These are phyloP conservation scores for Brachypalpus laphriformis DNA, from an alignment of 2,888 invertebrate species.

Conservation along the genomic window DNA sequence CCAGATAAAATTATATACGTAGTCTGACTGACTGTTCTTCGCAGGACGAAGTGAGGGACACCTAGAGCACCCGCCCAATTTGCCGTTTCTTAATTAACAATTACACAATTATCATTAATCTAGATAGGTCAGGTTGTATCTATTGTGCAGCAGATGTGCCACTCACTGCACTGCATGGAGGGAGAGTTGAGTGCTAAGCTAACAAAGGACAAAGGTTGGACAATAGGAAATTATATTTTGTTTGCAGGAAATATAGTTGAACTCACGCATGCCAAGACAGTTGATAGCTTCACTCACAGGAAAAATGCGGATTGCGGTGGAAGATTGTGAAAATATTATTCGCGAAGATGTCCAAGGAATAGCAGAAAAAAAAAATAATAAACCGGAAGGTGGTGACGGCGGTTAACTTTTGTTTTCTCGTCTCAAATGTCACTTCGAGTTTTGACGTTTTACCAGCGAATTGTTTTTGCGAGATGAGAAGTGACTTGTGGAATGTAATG, in stretches of 20 bases:
- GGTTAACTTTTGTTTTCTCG: constrained; percentile 31
- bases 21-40: not conserved
- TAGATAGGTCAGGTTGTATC: not conserved
- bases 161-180: not conserved
- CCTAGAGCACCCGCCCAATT: not conserved
- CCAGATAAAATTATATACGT: not conserved
- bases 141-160: not conserved
- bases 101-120: constrained; percentile 8
- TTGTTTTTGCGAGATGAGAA: not conserved
- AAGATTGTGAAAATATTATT: not conserved
- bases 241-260: not conserved
- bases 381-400: constrained; percentile 50
- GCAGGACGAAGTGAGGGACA: not conserved
- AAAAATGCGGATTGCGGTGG: not conserved
- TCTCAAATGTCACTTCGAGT: constrained; percentile 1
- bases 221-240: not conserved
- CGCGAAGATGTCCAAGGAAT: not conserved
- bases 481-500: constrained; percentile 38
- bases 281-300: not conserved
- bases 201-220: constrained; percentile 6
- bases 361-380: constrained; percentile 17
- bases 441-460: constrained; percentile 31
- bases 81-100: not conserved
- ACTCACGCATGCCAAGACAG: constrained; percentile 38
- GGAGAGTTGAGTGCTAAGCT: too few relatives aligned